Evolutionary conservation across 2,113 vertebrate species (phyloP), one percentile per base, ranked within the genome.

Genomic region (Scopus umbretta): DNA sequence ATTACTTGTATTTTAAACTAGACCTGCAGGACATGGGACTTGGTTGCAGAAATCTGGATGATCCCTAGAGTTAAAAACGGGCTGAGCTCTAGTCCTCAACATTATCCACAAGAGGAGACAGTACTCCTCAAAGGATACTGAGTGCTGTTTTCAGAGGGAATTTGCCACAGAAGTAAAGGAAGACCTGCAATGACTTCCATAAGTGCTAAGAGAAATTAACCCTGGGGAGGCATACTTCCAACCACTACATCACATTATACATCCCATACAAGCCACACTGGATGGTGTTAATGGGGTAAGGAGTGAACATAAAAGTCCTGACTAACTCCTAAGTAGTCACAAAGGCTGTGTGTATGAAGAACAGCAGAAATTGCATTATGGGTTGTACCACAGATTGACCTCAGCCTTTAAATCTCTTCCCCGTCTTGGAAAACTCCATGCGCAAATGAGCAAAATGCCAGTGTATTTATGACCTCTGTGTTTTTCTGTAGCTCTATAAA

Each of bases 241-340:
- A 13, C 18, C 65, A 34, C 21, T 11, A 20, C 7, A 16, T 15
- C 18, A 25, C 38, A 43, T 63, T 52, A 36, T 43, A 45, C 65
- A 61, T 59, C 43, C 58, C 52, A 34, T 63, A 32, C 49, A 45
- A 70, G 55, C 65, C 73, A 75, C 52, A 6, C 14, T 68, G 29
- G 23, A 10, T 62, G 29, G 49, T 85, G 78, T 80, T 91, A 72
- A 75, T n/a, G 36, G 45, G 34, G 8, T 61, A 86, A 85, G 53
- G 40, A 65, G 66, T 36, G 49, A 87, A 49, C 16, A 32, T 52
- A 58, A 76, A 85, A 95, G 9, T 53, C 38, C 18, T 86, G 70
- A 27, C 21, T 29, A 32, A 36, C 23, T 81, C 59, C 61, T 21
- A 30, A 45, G 42, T 2, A 56, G 27, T 20, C 0, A 0, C 47